phyloP scores from a whole-genome alignment of 2,113 vertebrate species.

The Macquaria ambigua region DNA sequence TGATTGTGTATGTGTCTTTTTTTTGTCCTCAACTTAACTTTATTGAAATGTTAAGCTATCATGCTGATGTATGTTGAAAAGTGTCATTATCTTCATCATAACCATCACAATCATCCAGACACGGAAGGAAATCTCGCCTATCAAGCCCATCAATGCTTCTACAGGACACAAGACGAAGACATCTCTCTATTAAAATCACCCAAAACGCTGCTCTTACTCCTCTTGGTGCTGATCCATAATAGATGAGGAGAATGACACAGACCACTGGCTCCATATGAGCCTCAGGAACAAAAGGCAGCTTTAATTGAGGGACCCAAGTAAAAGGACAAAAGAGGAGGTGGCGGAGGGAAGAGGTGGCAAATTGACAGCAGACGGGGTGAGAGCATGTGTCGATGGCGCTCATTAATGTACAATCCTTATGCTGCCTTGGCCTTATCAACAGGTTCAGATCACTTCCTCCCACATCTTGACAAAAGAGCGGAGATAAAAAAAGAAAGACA shows the following conservation, averaged over 20 bases:
- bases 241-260: conserved; percentile 60
- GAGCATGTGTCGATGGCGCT: conserved; percentile 1
- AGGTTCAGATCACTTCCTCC: conserved; percentile 26
- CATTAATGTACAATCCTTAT: conserved; percentile 8
- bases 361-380: neutral
- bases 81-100: neutral
- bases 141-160: neutral
- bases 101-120: neutral
- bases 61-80: neutral
- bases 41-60: neutral
- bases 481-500: conserved; percentile 1
- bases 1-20: too few relatives aligned
- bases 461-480: neutral
- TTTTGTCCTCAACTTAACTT: neutral
- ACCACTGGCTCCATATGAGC: conserved; percentile 46
- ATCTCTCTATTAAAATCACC: conserved; percentile 30
- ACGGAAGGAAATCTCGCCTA: neutral
- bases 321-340: conserved; percentile 31
- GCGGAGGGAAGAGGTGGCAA: neutral
- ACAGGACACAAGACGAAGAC: conserved; percentile 2
- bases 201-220: conserved; percentile 32
- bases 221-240: conserved; percentile 65
- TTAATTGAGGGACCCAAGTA: conserved; percentile 46
- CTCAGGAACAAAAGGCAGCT: conserved; percentile 42
- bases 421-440: conserved; percentile 37